Evolutionary conservation across 2,888 invertebrate genomes (phyloP).

Genomic region (Ryuthela nishihirai): DNA sequence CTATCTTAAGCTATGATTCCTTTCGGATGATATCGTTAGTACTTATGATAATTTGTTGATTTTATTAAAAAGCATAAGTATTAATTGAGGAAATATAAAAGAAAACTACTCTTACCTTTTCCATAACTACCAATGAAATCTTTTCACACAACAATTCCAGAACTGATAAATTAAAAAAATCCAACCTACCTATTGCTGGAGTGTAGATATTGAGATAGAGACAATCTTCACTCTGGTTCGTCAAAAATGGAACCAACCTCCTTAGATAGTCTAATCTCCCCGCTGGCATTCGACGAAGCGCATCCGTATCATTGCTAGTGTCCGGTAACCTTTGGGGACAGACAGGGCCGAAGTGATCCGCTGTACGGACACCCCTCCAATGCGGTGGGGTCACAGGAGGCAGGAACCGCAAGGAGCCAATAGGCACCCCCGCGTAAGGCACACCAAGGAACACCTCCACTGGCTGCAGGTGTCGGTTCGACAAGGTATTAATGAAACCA

Average conservation of each 20-base stretch:
- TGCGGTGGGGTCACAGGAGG: conserved; percentile 52
- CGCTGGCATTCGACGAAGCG: conserved; percentile 47
- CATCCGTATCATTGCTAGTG: conserved; percentile 45
- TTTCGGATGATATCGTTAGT: no score
- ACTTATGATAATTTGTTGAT: no score
- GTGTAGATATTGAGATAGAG: conserved; percentile 93
- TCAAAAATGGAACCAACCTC: conserved; percentile 56
- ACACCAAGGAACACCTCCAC: conserved; percentile 53
- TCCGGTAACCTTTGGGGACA: conserved; percentile 52
- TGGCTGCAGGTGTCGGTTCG: conserved; percentile 39
- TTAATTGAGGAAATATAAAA: no score
- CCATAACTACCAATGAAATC: no score
- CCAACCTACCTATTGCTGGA: conserved; percentile 78
- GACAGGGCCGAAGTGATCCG: conserved; percentile 47
- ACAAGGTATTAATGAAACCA: conserved; percentile 50
- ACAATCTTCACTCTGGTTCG: conserved; percentile 95
- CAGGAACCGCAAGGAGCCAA: conserved; percentile 52
- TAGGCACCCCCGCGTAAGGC: conserved; percentile 51
- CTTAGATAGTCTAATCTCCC: conserved; percentile 51
- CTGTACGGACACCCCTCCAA: conserved; percentile 48
- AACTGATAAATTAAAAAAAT: neutral
- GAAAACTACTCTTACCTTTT: no score
- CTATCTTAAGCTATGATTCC: no score
- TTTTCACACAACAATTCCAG: no score
- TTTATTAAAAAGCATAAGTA: no score